Conservation (phyloP, 2,113 vertebrate species). For the Oplegnathus fasciatus region DNA sequence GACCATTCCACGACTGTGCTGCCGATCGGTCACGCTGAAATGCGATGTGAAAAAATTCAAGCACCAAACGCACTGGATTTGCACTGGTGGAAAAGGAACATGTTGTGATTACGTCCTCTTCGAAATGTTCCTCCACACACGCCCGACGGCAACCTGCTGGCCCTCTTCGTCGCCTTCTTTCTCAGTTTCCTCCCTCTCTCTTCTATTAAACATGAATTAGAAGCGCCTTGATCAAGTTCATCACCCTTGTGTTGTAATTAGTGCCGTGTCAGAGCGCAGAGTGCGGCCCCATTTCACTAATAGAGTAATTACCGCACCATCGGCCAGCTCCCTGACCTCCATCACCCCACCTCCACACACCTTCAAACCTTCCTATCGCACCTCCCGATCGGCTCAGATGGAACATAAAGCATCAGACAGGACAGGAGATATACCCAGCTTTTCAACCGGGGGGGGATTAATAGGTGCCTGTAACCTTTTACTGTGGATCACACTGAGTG, state of each 20-base stretch:
- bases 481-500: constrained; percentile 56
- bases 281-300: constrained; percentile 48
- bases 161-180: neutral
- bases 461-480: constrained; percentile 72
- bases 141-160: neutral
- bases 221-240: constrained; percentile 58
- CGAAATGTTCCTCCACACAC: neutral
- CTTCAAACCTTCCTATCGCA: constrained; percentile 30
- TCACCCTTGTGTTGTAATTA: constrained; percentile 72
- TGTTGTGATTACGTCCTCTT: constrained; percentile 15
- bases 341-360: constrained; percentile 24
- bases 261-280: constrained; percentile 44
- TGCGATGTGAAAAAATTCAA: constrained; percentile 43
- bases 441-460: constrained; percentile 58
- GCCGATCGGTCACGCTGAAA: constrained; percentile 50
- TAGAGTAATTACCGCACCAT: constrained; percentile 59
- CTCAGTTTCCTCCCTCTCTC: neutral
- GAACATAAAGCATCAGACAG: constrained; percentile 67
- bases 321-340: constrained; percentile 48
- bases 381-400: constrained; percentile 54
- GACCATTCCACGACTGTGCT: constrained; percentile 28
- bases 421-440: constrained; percentile 43
- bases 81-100: constrained; percentile 29
- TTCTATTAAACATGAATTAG: constrained; percentile 62
- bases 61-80: constrained; percentile 4